phyloP scores from a whole-genome alignment of 2,797 vertebrate species.

The Darevskia mixta region DNA sequence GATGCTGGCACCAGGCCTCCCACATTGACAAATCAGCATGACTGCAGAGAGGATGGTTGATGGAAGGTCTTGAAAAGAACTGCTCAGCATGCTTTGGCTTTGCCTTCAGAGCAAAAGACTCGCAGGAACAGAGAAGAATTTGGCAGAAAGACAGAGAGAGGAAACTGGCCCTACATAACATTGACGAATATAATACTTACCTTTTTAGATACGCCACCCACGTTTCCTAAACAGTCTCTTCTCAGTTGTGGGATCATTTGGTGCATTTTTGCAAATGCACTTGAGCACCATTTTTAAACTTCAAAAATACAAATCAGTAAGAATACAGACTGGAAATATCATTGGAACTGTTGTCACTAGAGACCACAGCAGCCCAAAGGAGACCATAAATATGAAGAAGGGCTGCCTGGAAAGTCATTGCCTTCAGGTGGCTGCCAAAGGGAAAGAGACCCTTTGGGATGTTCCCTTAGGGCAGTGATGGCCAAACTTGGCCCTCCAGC shows the following conservation, averaged over 20 bases:
- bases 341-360: neutral
- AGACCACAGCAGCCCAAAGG: neutral
- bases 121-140: neutral
- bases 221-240: neutral
- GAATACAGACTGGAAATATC: neutral
- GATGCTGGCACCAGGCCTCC: neutral
- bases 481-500: too few species aligned
- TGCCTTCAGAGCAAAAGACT: conserved; percentile 3
- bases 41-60: conserved; percentile 28
- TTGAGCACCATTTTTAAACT: too few species aligned
- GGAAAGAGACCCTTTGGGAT: neutral
- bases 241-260: neutral
- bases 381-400: neutral
- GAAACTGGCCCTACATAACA: neutral
- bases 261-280: neutral
- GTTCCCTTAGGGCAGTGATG: neutral
- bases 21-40: conserved; percentile 18
- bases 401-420: neutral
- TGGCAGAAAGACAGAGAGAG: accelerated
- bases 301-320: neutral
- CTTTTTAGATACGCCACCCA: neutral
- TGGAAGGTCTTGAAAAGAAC: neutral
- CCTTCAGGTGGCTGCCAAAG: neutral
- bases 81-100: neutral
- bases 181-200: neutral